Percentiles rank a stretch among this genome's conserved stretches.
These are phyloP conservation scores for Amblyjoppa proteus DNA, from an alignment of 2,888 invertebrate genomes.

Conservation along the genomic window DNA sequence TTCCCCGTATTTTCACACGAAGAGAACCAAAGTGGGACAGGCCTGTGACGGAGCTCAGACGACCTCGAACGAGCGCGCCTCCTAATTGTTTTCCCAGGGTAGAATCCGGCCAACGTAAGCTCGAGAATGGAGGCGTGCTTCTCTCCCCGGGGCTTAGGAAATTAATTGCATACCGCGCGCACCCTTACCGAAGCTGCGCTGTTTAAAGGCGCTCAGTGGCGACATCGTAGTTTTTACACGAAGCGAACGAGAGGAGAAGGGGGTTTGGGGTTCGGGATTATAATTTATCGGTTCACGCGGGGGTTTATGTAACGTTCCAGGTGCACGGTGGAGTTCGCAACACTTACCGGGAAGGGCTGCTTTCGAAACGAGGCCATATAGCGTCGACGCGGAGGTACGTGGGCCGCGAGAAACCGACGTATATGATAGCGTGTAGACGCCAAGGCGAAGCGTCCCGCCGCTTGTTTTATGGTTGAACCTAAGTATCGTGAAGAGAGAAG, in stretches of 20 bases:
- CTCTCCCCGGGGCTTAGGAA: constrained; percentile 37
- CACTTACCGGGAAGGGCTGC: constrained; percentile 72
- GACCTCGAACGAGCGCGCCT: background rate
- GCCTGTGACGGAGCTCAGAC: background rate
- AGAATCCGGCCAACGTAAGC: background rate
- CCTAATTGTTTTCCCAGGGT: constrained; percentile 20
- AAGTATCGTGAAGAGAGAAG: constrained; percentile 69
- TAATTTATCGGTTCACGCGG: constrained; percentile 63
- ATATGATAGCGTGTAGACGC: constrained; percentile 51
- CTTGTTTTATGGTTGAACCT: constrained; percentile 74
- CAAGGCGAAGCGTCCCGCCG: constrained; percentile 51
- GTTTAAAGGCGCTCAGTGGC: constrained; percentile 41
- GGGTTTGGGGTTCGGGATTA: constrained; percentile 47
- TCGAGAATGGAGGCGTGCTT: background rate
- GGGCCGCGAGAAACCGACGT: constrained; percentile 34
- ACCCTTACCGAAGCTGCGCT: constrained; percentile 10
- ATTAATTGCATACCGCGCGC: constrained; percentile 20
- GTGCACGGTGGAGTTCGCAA: constrained; percentile 74
- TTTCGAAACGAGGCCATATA: constrained; percentile 35
- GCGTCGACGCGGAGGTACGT: constrained; percentile 45
- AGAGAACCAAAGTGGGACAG: background rate
- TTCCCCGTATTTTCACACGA: background rate
- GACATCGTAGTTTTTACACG: constrained; percentile 56
- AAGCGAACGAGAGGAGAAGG: constrained; percentile 15
- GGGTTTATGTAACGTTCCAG: constrained; percentile 71